Percentiles rank a stretch among this genome's conserved stretches.
Evolutionary conservation across 2,113 vertebrate genomes (phyloP).

Genomic region (Xenopus laevis): DNA sequence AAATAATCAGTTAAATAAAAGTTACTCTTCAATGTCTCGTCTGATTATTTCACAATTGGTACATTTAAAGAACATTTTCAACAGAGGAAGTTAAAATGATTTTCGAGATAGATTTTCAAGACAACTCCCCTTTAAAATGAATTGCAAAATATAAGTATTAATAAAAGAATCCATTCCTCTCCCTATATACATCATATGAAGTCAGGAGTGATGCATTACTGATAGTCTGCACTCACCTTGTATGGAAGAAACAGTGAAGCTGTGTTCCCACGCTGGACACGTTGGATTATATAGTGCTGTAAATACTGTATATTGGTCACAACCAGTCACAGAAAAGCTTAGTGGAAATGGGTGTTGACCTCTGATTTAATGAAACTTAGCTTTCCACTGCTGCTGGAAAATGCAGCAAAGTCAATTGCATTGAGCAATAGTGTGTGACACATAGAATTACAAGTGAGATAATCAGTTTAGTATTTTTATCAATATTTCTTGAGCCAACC

Average conservation of each 20-base stretch:
- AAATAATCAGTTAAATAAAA: no score
- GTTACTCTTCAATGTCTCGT: no score
- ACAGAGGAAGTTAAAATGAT: no score
- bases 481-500: no score
- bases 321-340: conserved; percentile 45
- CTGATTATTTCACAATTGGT: no score
- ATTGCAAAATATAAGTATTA: no score
- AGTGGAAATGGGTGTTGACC: conserved; percentile 37
- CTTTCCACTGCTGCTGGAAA: conserved; percentile 70
- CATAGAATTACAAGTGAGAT: background rate
- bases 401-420: conserved; percentile 61
- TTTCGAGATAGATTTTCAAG: no score
- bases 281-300: conserved; percentile 65
- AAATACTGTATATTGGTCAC: conserved; percentile 57
- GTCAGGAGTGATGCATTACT: no score
- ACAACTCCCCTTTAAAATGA: no score
- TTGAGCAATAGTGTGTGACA: conserved; percentile 50
- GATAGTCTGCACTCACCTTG: conserved; percentile 59
- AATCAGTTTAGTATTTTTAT: background rate
- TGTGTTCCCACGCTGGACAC: conserved; percentile 31
- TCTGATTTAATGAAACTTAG: conserved; percentile 63
- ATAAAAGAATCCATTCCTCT: no score
- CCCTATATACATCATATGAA: no score
- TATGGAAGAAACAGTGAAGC: conserved; percentile 32
- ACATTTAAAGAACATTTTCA: no score